Evolutionary conservation across 2,113 vertebrate species (phyloP).

Genomic region (Tupaia chinensis): DNA sequence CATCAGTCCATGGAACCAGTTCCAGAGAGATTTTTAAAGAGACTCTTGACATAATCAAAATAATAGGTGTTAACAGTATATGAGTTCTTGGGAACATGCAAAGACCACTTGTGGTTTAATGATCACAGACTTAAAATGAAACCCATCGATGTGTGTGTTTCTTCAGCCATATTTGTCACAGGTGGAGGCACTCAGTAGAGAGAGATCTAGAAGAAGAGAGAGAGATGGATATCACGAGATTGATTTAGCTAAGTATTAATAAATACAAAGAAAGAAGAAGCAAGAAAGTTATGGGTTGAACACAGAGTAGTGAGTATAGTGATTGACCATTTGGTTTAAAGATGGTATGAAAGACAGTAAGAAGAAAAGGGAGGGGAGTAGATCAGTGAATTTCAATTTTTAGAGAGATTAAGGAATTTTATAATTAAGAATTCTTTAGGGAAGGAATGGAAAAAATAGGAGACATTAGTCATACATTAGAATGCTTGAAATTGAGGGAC

Average conservation of each 20-base stretch:
- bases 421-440: neutral
- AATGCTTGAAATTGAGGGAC: neutral
- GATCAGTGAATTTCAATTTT: neutral
- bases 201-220: neutral
- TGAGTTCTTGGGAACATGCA: no score
- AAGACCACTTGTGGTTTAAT: neutral
- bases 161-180: neutral
- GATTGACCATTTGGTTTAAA: neutral
- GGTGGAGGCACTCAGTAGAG: neutral
- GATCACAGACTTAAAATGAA: neutral
- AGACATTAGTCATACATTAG: neutral
- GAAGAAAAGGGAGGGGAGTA: neutral
- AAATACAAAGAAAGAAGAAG: neutral
- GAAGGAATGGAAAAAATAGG: neutral
- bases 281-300: neutral
- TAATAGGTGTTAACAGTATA: neutral
- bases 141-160: neutral
- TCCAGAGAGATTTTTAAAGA: neutral
- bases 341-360: neutral
- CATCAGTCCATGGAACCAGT: no score
- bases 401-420: neutral
- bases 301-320: neutral
- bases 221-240: neutral
- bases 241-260: neutral
- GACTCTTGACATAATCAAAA: neutral